Conservation (phyloP, 92 coral and sea anemone species). For the Nematostella vectensis region DNA sequence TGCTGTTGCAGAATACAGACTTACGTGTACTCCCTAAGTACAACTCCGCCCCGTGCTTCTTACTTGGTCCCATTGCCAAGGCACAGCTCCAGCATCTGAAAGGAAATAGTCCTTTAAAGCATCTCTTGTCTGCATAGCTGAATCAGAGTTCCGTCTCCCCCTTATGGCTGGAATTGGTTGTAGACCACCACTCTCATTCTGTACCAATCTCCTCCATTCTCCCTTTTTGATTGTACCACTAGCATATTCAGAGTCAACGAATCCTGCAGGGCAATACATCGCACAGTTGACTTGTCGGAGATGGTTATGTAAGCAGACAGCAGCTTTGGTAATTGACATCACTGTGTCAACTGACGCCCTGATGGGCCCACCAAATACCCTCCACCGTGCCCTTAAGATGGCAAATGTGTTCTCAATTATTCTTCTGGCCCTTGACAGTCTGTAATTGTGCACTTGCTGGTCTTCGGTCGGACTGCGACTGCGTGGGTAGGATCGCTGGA, state of each 20-base stretch:
- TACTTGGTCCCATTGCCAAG: slow-evolving; percentile 63
- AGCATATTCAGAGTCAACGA: slow-evolving; percentile 44
- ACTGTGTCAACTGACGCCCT: slow-evolving; percentile 57
- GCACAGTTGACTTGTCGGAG: slow-evolving; percentile 49
- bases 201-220: slow-evolving; percentile 41
- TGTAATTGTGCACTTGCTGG: slow-evolving; percentile 48
- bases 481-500: slow-evolving; percentile 31
- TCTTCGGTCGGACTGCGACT: slow-evolving; percentile 16
- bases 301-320: slow-evolving; percentile 57
- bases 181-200: slow-evolving; percentile 10
- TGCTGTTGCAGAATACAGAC: too few relatives aligned
- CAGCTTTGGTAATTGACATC: slow-evolving; percentile 46
- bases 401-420: slow-evolving; percentile 59
- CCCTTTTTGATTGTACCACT: slow-evolving; percentile 33
- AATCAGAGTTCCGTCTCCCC: slow-evolving; percentile 34
- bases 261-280: slow-evolving; percentile 40
- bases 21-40: too few relatives aligned
- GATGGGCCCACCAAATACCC: slow-evolving; percentile 45
- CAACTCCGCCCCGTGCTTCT: too few relatives aligned
- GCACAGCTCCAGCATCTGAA: slow-evolving; percentile 49
- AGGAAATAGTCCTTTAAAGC: slow-evolving; percentile 36
- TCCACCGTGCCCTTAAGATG: slow-evolving; percentile 55
- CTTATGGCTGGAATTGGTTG: slow-evolving; percentile 14
- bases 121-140: slow-evolving; percentile 30
- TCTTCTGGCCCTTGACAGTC: slow-evolving; percentile 54